These are phyloP conservation scores for Terrapene triunguis DNA, from an alignment of 2,113 vertebrate genomes.

Conservation along the genomic window DNA sequence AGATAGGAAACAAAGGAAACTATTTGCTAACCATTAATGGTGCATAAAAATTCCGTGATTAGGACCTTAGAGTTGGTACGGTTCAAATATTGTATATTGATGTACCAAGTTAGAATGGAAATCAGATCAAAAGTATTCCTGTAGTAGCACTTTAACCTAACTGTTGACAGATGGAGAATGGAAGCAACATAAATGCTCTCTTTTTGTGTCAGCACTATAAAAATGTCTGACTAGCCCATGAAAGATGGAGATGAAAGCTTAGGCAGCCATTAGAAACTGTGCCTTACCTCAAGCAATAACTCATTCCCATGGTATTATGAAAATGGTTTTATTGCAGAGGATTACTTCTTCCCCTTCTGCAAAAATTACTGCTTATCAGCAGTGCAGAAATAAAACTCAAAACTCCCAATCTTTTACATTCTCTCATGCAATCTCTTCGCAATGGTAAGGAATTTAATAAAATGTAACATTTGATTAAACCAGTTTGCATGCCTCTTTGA, in stretches of 20 bases:
- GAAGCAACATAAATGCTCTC: conserved; percentile 78
- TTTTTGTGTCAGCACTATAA: conserved; percentile 84
- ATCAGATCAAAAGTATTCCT: conserved; percentile 79
- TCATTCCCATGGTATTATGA: conserved; percentile 80
- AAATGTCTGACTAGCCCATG: conserved; percentile 79
- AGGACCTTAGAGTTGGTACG: conserved; percentile 26
- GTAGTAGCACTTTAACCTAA: conserved; percentile 76
- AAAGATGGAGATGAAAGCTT: conserved; percentile 81
- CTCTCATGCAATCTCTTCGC: conserved; percentile 67
- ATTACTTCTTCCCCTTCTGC: conserved; percentile 77
- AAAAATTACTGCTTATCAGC: conserved; percentile 83
- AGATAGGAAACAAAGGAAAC: conserved; percentile 27
- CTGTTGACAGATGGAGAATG: conserved; percentile 83
- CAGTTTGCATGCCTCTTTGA: conserved; percentile 71
- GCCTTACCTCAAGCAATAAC: conserved; percentile 77
- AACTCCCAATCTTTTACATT: conserved; percentile 74
- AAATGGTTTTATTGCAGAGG: conserved; percentile 82
- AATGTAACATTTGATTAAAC: conserved; percentile 78
- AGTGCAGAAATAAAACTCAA: conserved; percentile 77
- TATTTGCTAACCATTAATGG: conserved; percentile 56
- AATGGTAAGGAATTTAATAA: conserved; percentile 75
- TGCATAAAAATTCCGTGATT: conserved; percentile 42
- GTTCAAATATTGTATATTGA: conserved; percentile 38
- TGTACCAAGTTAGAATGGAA: conserved; percentile 52
- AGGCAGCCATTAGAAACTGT: conserved; percentile 77